These are phyloP conservation scores for Stictocephala bisonia DNA, from an alignment of 2,888 invertebrate genomes.

Conservation along the genomic window DNA sequence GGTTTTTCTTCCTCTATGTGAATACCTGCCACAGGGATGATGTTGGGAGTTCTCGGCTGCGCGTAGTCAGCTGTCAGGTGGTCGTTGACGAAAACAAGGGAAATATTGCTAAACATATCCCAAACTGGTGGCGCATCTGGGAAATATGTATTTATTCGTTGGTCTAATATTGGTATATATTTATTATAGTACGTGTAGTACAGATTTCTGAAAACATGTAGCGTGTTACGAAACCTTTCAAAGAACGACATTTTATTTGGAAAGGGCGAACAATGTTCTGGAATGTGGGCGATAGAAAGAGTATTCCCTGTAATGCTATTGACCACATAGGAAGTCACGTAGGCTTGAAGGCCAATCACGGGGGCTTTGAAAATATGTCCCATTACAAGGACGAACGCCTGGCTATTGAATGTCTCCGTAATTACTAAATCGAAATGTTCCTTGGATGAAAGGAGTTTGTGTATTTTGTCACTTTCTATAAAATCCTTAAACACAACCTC, in stretches of 20 bases:
- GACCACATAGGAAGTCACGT: not conserved
- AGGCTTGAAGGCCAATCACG: not conserved
- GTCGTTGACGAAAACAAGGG: conserved; percentile 50
- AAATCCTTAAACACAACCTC: too few species aligned
- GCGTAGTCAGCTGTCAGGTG: conserved; percentile 34
- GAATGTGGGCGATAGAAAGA: not conserved
- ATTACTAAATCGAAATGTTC: conserved; percentile 3
- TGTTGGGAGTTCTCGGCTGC: not conserved
- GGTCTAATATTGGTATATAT: not conserved
- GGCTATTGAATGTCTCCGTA: not conserved
- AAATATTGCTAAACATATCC: conserved; percentile 45
- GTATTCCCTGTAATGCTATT: not conserved
- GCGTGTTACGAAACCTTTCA: not conserved
- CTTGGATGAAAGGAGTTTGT: not conserved
- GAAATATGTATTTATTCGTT: not conserved
- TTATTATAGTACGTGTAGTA: conserved; percentile 4
- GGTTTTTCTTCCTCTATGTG: conserved; percentile 5
- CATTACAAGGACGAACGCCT: not conserved
- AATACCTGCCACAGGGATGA: not conserved
- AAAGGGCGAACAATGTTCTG: not conserved
- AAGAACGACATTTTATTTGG: not conserved
- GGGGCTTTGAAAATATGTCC: not conserved
- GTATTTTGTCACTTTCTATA: too few species aligned
- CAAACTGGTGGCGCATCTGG: conserved; percentile 42
- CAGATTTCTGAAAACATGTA: too few species aligned